These are phyloP conservation scores for Gastrophysa polygoni DNA, from an alignment of 2,888 invertebrate genomes.

Conservation along the genomic window DNA sequence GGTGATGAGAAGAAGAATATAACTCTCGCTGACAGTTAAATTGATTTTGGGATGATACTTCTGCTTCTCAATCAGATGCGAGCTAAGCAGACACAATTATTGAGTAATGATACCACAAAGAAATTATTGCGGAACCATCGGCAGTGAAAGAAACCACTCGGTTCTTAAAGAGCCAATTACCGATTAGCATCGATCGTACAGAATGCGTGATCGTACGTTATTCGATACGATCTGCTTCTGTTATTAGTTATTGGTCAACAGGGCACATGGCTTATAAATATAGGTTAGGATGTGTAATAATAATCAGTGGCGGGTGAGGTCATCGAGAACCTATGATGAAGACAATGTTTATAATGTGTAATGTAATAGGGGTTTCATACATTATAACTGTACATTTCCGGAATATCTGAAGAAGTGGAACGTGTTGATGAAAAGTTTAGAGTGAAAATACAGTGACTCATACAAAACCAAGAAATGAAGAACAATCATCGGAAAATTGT, in stretches of 20 bases:
- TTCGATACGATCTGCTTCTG: conserved; percentile 23
- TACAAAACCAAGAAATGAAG: too few species aligned
- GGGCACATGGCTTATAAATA: conserved; percentile 7
- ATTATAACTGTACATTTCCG: too few species aligned
- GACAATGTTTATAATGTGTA: too few species aligned
- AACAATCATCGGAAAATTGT: too few species aligned
- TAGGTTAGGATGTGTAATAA: conserved; percentile 7
- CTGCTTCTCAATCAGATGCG: not conserved
- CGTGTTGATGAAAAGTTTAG: too few species aligned
- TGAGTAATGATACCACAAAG: conserved; percentile 19
- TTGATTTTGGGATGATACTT: not conserved
- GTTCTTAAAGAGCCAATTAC: conserved; percentile 31
- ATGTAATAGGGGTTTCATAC: too few species aligned
- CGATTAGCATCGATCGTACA: conserved; percentile 28
- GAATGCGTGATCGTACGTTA: conserved; percentile 29
- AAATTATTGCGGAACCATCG: conserved; percentile 21
- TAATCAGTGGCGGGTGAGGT: conserved; percentile 8
- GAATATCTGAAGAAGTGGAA: too few species aligned
- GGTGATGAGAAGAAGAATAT: too few species aligned
- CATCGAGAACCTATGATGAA: too few species aligned
- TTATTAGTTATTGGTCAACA: conserved; percentile 15
- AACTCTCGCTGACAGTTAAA: conserved; percentile 6
- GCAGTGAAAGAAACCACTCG: conserved; percentile 16
- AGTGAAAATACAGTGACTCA: too few species aligned
- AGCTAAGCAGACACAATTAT: conserved; percentile 22